Evolutionary conservation across 2,113 vertebrate species (phyloP), one percentile per base, ranked within the genome.

Genomic region (Phoxinus phoxinus): DNA sequence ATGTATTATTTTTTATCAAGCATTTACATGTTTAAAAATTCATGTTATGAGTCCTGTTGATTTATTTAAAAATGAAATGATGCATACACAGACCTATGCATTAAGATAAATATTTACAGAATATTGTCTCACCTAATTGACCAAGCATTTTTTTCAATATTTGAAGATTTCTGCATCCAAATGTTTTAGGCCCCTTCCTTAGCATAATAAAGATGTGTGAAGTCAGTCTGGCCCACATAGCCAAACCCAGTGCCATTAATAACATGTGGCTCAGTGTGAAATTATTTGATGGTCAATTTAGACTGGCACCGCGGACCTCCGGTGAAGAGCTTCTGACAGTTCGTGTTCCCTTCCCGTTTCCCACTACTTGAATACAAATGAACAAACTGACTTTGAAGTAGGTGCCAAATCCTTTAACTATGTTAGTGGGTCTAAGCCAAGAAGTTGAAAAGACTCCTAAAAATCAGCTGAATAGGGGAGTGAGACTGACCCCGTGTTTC

Each of bases 361-460:
- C 59, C 48, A 77, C 71, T 41, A 51, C 77, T 95, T 95, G 93
- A 95, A 95, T 95, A 93, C 92, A 94, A 96, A 96, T 94, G 92
- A 95, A 95, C 92, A 94, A 93, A 93, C 84, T 90, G 92, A 93
- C 94, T 94, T 94, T 93, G 93, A 94, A 95, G 91, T 90, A 91
- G 89, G 89, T 93, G 94, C 94, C 94, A 95, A 94, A 95, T 94
- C 90, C 84, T 90, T 94, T 90, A 94, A 90, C 87, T 48, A 63
- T 91, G 83, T 88, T 79, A 77, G 51, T 71, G 89, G 91, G 86
- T 88, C 89, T 75, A 91, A 87, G 88, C 86, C 90, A 90, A 90
- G 89, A 92, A 88, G 88, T 88, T 84, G 93, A 90, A 93, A 41
- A 89, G 78, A 74, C 32, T 73, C 48, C 75, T 77, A n/a, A 48